Evolutionary conservation across 1,140 invertebrate genomes (phyloP), one percentile per base, ranked within the genome.

Genomic region (Dinothrombium tinctorium): DNA sequence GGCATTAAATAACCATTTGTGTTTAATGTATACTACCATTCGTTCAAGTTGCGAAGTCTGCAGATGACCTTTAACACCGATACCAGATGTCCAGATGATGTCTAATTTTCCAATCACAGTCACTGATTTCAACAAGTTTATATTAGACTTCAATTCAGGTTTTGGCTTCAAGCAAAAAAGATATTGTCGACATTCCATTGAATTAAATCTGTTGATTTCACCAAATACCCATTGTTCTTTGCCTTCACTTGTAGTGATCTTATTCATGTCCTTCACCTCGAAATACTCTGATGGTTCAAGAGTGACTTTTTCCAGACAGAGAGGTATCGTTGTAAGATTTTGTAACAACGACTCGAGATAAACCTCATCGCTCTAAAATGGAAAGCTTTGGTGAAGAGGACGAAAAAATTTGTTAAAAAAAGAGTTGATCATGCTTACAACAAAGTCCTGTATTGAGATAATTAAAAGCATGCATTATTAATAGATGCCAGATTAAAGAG

Each of bases 291-390:
- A 87, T 20, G 86, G 77, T 60, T 95, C 87, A 35, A 95, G 62
- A 25, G 73, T 69, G 4, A 94, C 82, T 65, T 77, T 81, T 59
- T 92, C 84, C 49, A 92, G 68, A 53, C 75, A 82, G 51, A 95
- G 84, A 17, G 82, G 74, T 2, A 73, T 71, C 37, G 72, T 67
- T 33, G 84, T 92, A 33, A 86, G 77, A 59, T 95, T 95, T 60
- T 92, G 81, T 42, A 95, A 80, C 62, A 92, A 83, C 5, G 87
- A 87, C 63, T 96, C 90, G 47, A 96, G 60, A 59, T 84, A 95
- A 5, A 95, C 80, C 66, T 96, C 87, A 68, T 90, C 83, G 44
- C 78, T 82, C 71, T 75, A 48, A 37, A 54, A 53, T 45, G 8
- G 3, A 46, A 50, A 39, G 17, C 2, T 17, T 2, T 11, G 8